Conservation (phyloP, 2,113 vertebrate species). For the Rhynchopsitta pachyrhyncha region DNA sequence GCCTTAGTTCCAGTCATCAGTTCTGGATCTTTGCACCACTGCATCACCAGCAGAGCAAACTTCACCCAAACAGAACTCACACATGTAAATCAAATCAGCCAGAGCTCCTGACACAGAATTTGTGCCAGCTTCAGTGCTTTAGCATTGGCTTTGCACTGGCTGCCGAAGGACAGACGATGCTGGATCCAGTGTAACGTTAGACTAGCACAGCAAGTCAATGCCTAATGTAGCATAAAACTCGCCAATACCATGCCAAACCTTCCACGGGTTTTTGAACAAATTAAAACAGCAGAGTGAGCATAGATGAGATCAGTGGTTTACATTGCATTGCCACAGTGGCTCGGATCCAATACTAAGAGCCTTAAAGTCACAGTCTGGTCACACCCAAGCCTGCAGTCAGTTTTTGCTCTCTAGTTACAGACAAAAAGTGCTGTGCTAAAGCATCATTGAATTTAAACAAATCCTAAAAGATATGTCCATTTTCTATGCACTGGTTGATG, state of each 20-base stretch:
- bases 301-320: not conserved
- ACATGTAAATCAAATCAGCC: not conserved
- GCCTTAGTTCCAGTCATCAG: not conserved
- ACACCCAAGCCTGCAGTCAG: not conserved
- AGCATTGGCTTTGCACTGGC: not conserved
- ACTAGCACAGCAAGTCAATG: not conserved
- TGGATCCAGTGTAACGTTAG: not conserved
- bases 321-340: not conserved
- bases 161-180: not conserved
- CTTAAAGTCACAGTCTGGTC: not conserved
- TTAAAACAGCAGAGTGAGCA: not conserved
- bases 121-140: not conserved
- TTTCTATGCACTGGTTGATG: not conserved
- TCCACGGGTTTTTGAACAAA: rapidly evolving
- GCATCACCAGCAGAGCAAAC: not conserved
- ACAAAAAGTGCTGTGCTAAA: not conserved
- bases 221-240: not conserved
- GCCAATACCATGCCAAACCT: not conserved
- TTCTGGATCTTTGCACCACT: not conserved
- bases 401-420: not conserved
- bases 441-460: not conserved
- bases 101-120: not conserved
- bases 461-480: rapidly evolving
- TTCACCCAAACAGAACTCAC: not conserved
- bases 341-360: not conserved